Conservation (phyloP, 2,113 vertebrate species). For the Pampusana beccarii region DNA sequence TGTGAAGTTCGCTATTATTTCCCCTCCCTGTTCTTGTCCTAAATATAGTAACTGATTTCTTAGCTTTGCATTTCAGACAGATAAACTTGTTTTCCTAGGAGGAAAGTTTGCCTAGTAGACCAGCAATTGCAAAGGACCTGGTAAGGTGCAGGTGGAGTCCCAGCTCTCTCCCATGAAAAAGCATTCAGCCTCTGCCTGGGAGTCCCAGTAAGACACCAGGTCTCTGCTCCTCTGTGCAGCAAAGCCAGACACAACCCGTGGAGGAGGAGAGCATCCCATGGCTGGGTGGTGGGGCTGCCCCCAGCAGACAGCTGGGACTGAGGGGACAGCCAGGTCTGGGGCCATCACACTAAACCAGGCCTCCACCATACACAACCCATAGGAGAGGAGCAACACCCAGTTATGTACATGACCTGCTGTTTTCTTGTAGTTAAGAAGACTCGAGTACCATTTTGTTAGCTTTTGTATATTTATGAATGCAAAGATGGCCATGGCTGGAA, state of each 20-base stretch:
- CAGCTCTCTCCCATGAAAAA: too few species aligned
- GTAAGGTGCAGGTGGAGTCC: neutral
- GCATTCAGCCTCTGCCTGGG: accelerated
- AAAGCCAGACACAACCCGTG: neutral
- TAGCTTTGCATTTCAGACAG: neutral
- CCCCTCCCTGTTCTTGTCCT: neutral
- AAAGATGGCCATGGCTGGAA: neutral
- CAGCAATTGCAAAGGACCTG: neutral
- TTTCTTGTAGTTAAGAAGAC: neutral
- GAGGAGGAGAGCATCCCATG: accelerated
- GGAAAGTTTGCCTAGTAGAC: neutral
- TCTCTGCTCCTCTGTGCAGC: accelerated
- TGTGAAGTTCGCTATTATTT: neutral
- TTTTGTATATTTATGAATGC: neutral
- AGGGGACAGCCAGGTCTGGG: neutral
- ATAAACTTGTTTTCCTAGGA: neutral
- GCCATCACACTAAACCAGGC: accelerated
- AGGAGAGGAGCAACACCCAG: neutral
- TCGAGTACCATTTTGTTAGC: neutral
- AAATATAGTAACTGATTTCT: neutral
- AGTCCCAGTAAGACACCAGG: accelerated
- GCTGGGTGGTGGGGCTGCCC: neutral
- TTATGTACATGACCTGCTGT: too few species aligned
- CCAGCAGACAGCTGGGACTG: neutral
- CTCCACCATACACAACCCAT: neutral